Base-by-base conservation (phyloP, 2,888 invertebrate genomes). In the Beris morrisii region DNA sequence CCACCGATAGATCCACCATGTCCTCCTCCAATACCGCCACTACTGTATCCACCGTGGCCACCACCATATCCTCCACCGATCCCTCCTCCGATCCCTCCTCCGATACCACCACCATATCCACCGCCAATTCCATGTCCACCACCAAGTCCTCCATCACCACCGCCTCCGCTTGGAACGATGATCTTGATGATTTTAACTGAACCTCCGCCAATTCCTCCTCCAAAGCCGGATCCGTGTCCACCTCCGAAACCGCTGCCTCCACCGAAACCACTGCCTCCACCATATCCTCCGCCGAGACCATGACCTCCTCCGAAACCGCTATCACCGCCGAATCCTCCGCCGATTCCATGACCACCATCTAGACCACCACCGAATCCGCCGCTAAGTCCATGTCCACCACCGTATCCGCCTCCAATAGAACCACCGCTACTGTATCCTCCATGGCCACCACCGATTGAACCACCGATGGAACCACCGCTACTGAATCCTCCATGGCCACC, bases 31-130 rank as follows among this genome's bases (percentile, higher is more conserved):
- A 52, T 52, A 28, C 52, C 52, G 12, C 75, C 74, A 6, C 66
- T 64, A 38, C 13, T 13, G 28, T 71, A 67, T 4, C 73, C 74
- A 58, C 67, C 71, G 2, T 52, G 52, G 9, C 52, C 52, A 9
- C 52, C 52, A 52, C 52, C 52, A 15, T 13, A n/a, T 13, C 48
- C n/a, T 22, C 52, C 28, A 11, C n/a, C 11, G 46, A 13, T n/a
- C n/a, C n/a, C n/a, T 46, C 46, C 46, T 46, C 46, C 46, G 11
- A 6, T 4, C 12, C 30, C 53, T 53, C 53, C 53, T 9, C 66
- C 81, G 28, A 22, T 81, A 5, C 81, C 81, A 6, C 75, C 74
- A 6, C 66, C 66, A 38, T 71, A 67, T 4, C 73, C 74, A 58
- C 67, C 71, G 2, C 77, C 31, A 31, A 53, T 30, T 45, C 46